Evolutionary conservation across 1,140 invertebrate species (phyloP).

Genomic region (Sarcophaga bullata): DNA sequence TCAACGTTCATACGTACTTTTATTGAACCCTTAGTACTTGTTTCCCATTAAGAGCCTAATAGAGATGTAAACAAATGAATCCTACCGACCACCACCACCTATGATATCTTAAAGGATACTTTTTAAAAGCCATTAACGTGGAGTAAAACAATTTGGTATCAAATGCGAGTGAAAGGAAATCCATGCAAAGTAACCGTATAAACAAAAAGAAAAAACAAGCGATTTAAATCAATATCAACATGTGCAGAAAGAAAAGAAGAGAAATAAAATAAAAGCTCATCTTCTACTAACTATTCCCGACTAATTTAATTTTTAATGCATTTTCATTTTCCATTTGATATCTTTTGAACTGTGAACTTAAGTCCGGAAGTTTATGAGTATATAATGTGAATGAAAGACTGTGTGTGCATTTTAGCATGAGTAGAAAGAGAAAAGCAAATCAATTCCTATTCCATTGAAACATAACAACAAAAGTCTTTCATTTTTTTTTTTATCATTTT

Average conservation of each 20-base stretch:
- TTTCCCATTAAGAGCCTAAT: too few relatives aligned
- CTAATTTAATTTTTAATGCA: conserved; percentile 11
- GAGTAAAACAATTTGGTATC: too few relatives aligned
- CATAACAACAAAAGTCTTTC: not conserved
- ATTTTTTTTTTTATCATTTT: not conserved
- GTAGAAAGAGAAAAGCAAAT: not conserved
- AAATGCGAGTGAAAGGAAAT: too few relatives aligned
- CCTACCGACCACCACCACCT: too few relatives aligned
- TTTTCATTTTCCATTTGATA: not conserved
- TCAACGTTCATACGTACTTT: too few relatives aligned
- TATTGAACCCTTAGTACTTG: too few relatives aligned
- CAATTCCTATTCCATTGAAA: not conserved
- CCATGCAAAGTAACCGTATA: too few relatives aligned
- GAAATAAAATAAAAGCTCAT: not conserved
- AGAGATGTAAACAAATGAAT: too few relatives aligned
- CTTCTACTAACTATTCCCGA: not conserved
- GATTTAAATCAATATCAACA: too few relatives aligned
- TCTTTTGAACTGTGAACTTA: not conserved
- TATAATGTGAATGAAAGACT: not conserved
- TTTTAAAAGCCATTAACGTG: too few relatives aligned
- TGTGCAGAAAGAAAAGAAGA: not conserved
- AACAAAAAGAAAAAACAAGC: too few relatives aligned
- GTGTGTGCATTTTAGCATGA: not conserved
- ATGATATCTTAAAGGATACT: too few relatives aligned
- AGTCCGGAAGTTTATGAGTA: not conserved